phyloP scores from a whole-genome alignment of 2,797 vertebrate species.

The Chelmon rostratus region DNA sequence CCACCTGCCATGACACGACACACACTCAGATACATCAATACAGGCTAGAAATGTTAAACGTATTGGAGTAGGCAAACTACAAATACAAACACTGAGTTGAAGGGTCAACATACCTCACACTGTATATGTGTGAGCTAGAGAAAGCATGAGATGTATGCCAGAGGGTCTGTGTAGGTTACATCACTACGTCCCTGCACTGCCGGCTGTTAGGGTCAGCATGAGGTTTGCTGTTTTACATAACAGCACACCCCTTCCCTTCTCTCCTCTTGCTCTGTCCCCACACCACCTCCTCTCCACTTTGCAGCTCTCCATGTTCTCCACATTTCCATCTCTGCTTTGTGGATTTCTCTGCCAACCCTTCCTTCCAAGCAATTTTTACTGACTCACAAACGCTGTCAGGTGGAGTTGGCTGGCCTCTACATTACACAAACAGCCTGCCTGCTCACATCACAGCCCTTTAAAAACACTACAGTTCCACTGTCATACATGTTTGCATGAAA shows the following conservation, averaged over 20 bases:
- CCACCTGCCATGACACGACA: not conserved
- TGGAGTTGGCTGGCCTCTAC: constrained; percentile 49
- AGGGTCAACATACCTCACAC: constrained; percentile 31
- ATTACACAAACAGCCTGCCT: constrained; percentile 58
- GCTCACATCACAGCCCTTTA: constrained; percentile 27
- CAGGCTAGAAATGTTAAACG: constrained; percentile 43
- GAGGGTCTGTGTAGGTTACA: constrained; percentile 68
- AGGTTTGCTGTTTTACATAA: constrained; percentile 78
- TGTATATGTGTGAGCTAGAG: not conserved
- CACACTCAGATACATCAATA: constrained; percentile 19
- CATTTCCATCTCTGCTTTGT: constrained; percentile 39
- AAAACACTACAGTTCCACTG: constrained; percentile 30
- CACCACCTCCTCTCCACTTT: constrained; percentile 48
- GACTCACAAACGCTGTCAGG: constrained; percentile 60
- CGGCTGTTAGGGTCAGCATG: constrained; percentile 70
- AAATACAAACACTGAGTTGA: constrained; percentile 39
- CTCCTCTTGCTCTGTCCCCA: constrained; percentile 44
- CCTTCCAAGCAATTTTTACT: constrained; percentile 47
- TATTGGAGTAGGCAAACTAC: constrained; percentile 17
- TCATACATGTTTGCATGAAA: constrained; percentile 31
- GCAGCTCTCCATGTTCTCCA: constrained; percentile 30
- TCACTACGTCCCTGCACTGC: constrained; percentile 65
- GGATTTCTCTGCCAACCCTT: constrained; percentile 42
- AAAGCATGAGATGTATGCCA: constrained; percentile 56
- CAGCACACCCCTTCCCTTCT: constrained; percentile 38